Conservation (phyloP, 2,797 vertebrate species). For the Urocyon cinereoargenteus region DNA sequence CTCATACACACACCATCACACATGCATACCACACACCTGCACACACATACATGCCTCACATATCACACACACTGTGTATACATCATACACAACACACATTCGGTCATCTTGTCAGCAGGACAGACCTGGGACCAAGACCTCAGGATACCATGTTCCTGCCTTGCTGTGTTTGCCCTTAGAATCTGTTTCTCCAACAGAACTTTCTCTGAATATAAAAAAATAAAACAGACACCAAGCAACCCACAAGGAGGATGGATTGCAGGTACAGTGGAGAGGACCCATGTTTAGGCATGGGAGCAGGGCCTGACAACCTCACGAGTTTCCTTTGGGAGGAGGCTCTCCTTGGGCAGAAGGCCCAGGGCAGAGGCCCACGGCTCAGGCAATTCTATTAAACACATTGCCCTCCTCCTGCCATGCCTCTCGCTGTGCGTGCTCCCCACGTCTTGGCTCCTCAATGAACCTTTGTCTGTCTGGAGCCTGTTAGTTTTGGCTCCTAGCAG, state of each 20-base stretch:
- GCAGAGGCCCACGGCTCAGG: not conserved
- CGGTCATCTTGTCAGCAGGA: not conserved
- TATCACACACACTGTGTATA: not conserved
- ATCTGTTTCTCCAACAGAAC: not conserved
- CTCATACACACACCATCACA: not conserved
- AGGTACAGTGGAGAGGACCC: not conserved
- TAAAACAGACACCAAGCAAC: not conserved
- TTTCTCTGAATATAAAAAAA: not conserved
- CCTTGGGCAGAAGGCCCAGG: not conserved
- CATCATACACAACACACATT: not conserved
- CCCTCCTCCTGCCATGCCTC: conserved; percentile 66
- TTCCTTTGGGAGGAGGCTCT: not conserved
- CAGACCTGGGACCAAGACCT: not conserved
- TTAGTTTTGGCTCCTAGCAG: conserved; percentile 87
- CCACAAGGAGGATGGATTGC: not conserved
- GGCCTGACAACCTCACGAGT: not conserved
- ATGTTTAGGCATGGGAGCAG: not conserved
- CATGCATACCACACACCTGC: not conserved
- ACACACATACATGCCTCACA: not conserved
- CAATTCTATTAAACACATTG: conserved; percentile 63
- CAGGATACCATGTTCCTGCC: not conserved
- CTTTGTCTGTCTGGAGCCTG: conserved; percentile 86
- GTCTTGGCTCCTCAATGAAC: conserved; percentile 85
- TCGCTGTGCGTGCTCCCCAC: not conserved
- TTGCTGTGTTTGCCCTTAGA: not conserved